phyloP scores from a whole-genome alignment of 1,140 invertebrate species.

The Achatina immaculata region DNA sequence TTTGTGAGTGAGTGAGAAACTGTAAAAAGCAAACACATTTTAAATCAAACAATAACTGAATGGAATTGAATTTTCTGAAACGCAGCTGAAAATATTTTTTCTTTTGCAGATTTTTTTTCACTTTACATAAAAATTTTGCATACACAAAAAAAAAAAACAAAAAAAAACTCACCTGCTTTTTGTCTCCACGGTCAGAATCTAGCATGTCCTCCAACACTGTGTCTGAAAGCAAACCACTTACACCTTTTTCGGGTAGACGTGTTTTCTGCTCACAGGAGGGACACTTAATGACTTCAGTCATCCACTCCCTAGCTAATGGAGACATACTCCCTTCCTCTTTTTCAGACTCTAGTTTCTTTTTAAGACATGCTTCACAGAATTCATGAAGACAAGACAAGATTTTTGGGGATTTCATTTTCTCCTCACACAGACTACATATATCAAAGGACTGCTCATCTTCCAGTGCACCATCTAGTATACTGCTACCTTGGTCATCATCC shows the following conservation, averaged over 20 bases:
- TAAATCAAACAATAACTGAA: no score
- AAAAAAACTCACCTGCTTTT: slow-evolving; percentile 64
- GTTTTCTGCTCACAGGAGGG: slow-evolving; percentile 19
- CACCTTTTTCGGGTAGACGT: slow-evolving; percentile 10
- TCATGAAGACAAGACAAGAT: slow-evolving; percentile 92
- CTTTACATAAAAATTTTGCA: no score
- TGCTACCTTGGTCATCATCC: neutral
- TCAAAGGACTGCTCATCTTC: slow-evolving; percentile 34
- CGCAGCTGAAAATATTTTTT: no score
- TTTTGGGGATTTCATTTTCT: slow-evolving; percentile 82
- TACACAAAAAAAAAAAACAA: neutral
- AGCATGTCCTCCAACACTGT: slow-evolving; percentile 33
- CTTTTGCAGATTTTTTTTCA: no score
- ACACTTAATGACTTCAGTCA: slow-evolving; percentile 22
- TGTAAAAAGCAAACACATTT: no score
- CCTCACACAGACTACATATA: slow-evolving; percentile 73
- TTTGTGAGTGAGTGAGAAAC: no score
- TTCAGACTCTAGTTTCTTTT: slow-evolving; percentile 15
- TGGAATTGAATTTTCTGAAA: no score
- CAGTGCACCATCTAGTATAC: slow-evolving; percentile 24
- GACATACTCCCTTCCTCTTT: slow-evolving; percentile 21
- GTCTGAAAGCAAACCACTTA: slow-evolving; percentile 21
- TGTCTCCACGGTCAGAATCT: slow-evolving; percentile 69
- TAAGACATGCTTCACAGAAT: slow-evolving; percentile 86
- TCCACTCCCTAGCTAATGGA: slow-evolving; percentile 19